Base-by-base conservation (phyloP, 2,113 vertebrate genomes). In the Forbesichthys papilliferus region DNA sequence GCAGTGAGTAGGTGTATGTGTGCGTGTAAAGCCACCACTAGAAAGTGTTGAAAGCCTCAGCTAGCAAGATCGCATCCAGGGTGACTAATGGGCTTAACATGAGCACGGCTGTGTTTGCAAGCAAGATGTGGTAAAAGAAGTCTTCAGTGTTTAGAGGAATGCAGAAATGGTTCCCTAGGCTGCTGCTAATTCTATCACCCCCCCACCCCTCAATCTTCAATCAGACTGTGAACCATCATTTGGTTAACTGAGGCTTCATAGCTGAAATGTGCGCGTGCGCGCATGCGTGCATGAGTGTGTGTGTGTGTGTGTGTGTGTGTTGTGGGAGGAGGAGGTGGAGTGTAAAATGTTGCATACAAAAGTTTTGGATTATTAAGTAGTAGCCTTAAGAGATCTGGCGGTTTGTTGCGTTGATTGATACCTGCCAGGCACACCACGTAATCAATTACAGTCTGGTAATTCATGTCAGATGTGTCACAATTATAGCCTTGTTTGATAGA, bases 11-110 rank as follows among this genome's bases (percentile, higher is more conserved):
- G 91, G 91, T 92, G 91, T 92, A 87, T 90, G 86, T 88, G 89
- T 42, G 27, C 27, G 56, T 90, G 89, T 89, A 91, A 90, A 90
- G 86, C 84, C 86, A 91, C 84, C 85, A 86, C 88, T 87, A 90
- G 90, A 92, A 92, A 92, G 90, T 92, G 91, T 91, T 89, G 89
- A 91, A 91, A 92, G 89, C 89, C 87, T 81, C 88, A 88, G 90
- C 90, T 91, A 91, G 90, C 90, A 90, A 92, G 90, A 92, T 92
- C 86, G 85, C 91, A 92, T 92, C 87, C 90, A 92, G 91, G 91
- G 90, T 93, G 90, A 93, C 91, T 93, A 93, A 93, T 90, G 88
- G 90, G 91, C 90, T 93, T 93, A 92, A 87, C 91, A 90, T 91
- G 88, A 92, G 90, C 91, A 82, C 80, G 84, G 86, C 90, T 89